Evolutionary conservation across 2,797 vertebrate species (phyloP).

Genomic region (Poecilia velifera): DNA sequence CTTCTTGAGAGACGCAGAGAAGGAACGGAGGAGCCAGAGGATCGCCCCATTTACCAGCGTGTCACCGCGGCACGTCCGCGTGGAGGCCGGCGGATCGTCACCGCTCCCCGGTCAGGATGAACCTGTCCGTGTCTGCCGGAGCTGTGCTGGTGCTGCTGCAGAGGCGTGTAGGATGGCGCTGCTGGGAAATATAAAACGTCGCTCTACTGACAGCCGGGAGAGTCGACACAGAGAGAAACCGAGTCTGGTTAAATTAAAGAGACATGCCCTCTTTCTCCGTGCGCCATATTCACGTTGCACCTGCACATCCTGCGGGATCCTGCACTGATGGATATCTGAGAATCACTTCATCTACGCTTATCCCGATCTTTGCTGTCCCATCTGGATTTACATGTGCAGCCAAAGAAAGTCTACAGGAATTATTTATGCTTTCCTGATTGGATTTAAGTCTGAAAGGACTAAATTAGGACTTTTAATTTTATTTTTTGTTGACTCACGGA

Average conservation of each 20-base stretch:
- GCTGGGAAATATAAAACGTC: slow-evolving; percentile 22
- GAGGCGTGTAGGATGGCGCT: slow-evolving; percentile 37
- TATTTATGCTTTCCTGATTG: background rate
- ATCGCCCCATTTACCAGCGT: slow-evolving; percentile 11
- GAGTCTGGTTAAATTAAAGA: slow-evolving; percentile 36
- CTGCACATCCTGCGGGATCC: slow-evolving; percentile 43
- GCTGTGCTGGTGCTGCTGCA: slow-evolving; percentile 55
- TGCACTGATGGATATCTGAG: slow-evolving; percentile 27
- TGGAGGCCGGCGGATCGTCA: slow-evolving; percentile 26
- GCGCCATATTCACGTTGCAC: slow-evolving; percentile 60
- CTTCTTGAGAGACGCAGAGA: background rate
- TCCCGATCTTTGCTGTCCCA: slow-evolving; percentile 14
- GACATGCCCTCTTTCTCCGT: slow-evolving; percentile 12
- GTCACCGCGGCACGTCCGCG: slow-evolving; percentile 14
- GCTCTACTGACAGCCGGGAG: slow-evolving; percentile 18
- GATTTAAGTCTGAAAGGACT: background rate
- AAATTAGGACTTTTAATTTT: background rate
- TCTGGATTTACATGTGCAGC: slow-evolving; percentile 14
- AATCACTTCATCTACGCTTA: slow-evolving; percentile 13
- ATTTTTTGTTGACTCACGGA: background rate
- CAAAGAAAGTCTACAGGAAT: background rate
- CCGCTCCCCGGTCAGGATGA: slow-evolving; percentile 36
- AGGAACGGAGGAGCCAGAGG: slow-evolving; percentile 11
- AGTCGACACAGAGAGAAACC: slow-evolving; percentile 12
- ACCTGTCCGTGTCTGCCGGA: slow-evolving; percentile 41